Conservation (phyloP, 2,113 vertebrate genomes). For the Dascyllus trimaculatus region DNA sequence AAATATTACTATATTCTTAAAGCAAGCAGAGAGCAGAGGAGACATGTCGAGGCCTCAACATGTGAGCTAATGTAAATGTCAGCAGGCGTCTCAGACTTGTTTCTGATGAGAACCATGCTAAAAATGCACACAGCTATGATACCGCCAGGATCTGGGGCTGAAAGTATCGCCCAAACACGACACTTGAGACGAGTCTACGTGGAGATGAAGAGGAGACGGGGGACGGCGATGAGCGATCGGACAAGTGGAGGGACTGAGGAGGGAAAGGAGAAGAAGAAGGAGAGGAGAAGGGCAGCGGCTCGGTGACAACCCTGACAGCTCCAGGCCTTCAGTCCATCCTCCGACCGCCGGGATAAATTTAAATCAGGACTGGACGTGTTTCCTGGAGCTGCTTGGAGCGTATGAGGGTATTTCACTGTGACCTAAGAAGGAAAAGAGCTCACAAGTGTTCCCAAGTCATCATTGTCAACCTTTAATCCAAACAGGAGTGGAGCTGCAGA, state of each 20-base stretch:
- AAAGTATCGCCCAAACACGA: constrained; percentile 45
- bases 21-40: no score
- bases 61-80: no score
- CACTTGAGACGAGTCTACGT: constrained; percentile 27
- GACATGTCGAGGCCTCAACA: no score
- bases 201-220: constrained; percentile 35
- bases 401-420: no score
- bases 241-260: constrained; percentile 35
- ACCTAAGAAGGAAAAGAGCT: no score
- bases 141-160: constrained; percentile 13
- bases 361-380: constrained; percentile 43
- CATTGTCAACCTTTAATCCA: no score
- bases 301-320: constrained; percentile 63
- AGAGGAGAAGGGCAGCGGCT: constrained; percentile 27
- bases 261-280: constrained; percentile 24
- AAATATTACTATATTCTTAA: no score
- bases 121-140: constrained; percentile 20
- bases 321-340: constrained; percentile 40
- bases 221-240: constrained; percentile 49
- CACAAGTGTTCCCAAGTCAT: no score
- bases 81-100: no score
- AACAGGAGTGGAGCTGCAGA: no score
- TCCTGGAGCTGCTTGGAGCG: not conserved
- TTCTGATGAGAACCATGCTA: not conserved
- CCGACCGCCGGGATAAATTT: constrained; percentile 56